These are phyloP conservation scores for Carpatolechia fugitivella DNA, from an alignment of 2,888 invertebrate genomes.

Conservation along the genomic window DNA sequence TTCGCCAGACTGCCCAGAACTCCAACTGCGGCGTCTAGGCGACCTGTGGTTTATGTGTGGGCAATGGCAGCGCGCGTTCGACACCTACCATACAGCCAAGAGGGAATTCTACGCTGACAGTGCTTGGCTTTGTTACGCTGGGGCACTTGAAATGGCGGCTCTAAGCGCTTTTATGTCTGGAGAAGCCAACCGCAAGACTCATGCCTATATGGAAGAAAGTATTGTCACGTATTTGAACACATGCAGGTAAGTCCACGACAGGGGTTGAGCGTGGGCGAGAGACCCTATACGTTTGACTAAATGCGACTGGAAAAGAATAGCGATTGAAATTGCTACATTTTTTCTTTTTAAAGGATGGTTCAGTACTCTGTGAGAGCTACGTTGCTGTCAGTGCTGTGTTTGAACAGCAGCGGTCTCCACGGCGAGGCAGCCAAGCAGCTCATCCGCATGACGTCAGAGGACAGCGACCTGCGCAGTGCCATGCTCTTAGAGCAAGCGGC, in stretches of 20 bases:
- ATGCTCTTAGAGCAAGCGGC: slow-evolving; percentile 96
- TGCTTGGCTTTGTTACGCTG: slow-evolving; percentile 98
- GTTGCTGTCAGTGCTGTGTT: slow-evolving; percentile 91
- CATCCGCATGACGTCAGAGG: slow-evolving; percentile 97
- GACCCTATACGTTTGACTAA: not conserved
- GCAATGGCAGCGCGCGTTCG: slow-evolving; percentile 94
- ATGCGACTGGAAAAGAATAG: too few relatives aligned
- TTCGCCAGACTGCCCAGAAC: slow-evolving; percentile 90
- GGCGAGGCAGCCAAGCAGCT: slow-evolving; percentile 97
- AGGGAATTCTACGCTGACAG: slow-evolving; percentile 98
- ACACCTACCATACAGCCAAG: slow-evolving; percentile 97
- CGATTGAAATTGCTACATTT: too few relatives aligned
- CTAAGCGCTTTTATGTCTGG: slow-evolving; percentile 94
- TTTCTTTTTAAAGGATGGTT: slow-evolving; percentile 82
- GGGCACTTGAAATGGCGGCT: slow-evolving; percentile 97
- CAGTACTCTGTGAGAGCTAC: slow-evolving; percentile 96
- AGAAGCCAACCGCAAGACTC: slow-evolving; percentile 87
- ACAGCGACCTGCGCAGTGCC: slow-evolving; percentile 97
- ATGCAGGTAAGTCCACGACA: slow-evolving; percentile 86
- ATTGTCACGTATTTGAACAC: slow-evolving; percentile 93
- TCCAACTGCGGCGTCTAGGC: slow-evolving; percentile 94
- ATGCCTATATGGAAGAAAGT: slow-evolving; percentile 96
- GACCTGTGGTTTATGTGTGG: slow-evolving; percentile 98
- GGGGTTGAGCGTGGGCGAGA: not conserved
- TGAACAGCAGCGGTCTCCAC: slow-evolving; percentile 87